Evolutionary conservation across 2,113 vertebrate species (phyloP).

Genomic region (Festucalex cinctus): DNA sequence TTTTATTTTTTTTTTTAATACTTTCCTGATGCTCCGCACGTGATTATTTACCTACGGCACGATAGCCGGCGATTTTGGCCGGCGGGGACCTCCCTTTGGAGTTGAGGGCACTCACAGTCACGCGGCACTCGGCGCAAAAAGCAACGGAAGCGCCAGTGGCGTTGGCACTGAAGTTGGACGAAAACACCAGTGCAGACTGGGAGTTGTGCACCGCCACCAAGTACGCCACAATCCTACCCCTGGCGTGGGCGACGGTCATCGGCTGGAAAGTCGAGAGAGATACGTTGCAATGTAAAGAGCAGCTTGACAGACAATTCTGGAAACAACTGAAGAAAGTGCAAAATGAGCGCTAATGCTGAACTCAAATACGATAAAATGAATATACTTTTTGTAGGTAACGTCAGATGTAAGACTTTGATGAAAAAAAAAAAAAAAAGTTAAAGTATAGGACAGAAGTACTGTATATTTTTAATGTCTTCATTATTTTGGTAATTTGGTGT

Average conservation of each 20-base stretch:
- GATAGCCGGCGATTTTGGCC: slow-evolving; percentile 32
- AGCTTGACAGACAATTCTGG: neutral
- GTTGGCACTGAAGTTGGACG: neutral
- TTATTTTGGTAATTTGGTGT: too few relatives aligned
- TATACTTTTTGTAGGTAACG: too few relatives aligned
- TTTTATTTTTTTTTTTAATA: too few relatives aligned
- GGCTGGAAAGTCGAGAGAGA: slow-evolving; percentile 36
- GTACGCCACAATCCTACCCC: slow-evolving; percentile 62
- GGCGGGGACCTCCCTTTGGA: slow-evolving; percentile 69
- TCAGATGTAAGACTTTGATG: too few relatives aligned
- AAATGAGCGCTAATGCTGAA: too few relatives aligned
- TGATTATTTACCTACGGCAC: slow-evolving; percentile 43
- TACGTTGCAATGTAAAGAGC: neutral
- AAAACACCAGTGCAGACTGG: neutral
- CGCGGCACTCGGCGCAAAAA: slow-evolving; percentile 47
- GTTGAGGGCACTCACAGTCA: slow-evolving; percentile 63
- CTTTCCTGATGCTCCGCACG: too few relatives aligned
- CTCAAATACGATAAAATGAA: too few relatives aligned
- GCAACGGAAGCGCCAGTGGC: neutral
- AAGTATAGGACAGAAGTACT: too few relatives aligned
- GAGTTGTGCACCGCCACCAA: slow-evolving; percentile 31
- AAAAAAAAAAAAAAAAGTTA: too few relatives aligned
- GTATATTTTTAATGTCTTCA: too few relatives aligned
- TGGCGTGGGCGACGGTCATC: slow-evolving; percentile 40
- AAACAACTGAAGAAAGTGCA: neutral